These are phyloP conservation scores for Drosophila rufa DNA, from an alignment of 1,140 invertebrate genomes.

Conservation along the genomic window DNA sequence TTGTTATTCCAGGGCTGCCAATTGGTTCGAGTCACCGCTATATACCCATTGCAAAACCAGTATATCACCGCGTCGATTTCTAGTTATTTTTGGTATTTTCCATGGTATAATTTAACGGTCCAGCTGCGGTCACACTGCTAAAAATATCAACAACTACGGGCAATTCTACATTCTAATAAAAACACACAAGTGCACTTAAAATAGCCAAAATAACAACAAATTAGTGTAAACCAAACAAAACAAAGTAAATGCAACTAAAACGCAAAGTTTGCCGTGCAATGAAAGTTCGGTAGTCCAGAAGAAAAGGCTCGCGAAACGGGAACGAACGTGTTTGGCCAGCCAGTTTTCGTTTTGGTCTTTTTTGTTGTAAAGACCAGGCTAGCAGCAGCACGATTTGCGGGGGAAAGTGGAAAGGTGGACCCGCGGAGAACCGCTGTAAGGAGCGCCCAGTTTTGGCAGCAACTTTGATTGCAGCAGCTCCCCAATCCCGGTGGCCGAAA, in stretches of 20 bases:
- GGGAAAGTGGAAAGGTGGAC: constrained; percentile 37
- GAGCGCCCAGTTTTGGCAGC: constrained; percentile 59
- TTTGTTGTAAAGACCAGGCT: constrained; percentile 45
- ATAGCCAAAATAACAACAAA: constrained; percentile 13
- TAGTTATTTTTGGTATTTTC: neutral
- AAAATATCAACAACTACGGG: constrained; percentile 18
- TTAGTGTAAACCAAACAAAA: neutral
- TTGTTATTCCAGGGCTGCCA: neutral
- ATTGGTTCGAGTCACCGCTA: neutral
- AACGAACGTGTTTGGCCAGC: constrained; percentile 72
- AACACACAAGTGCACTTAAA: constrained; percentile 25
- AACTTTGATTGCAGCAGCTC: constrained; percentile 32
- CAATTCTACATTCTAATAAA: constrained; percentile 23
- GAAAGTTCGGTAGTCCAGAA: constrained; percentile 6
- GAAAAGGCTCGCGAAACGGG: constrained; percentile 38
- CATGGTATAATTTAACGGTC: too few relatives aligned
- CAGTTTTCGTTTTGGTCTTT: constrained; percentile 60
- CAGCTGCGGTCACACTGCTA: neutral
- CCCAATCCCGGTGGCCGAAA: constrained; percentile 51
- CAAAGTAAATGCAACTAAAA: neutral
- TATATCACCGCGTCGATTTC: accelerated
- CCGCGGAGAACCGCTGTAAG: constrained; percentile 52
- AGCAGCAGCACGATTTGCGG: constrained; percentile 42
- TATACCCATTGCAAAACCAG: too few relatives aligned
- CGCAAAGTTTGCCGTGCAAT: neutral